Percentiles rank a stretch among this genome's conserved stretches.
Conservation (phyloP, 1,140 invertebrate species). For the Cydia strobilella region DNA sequence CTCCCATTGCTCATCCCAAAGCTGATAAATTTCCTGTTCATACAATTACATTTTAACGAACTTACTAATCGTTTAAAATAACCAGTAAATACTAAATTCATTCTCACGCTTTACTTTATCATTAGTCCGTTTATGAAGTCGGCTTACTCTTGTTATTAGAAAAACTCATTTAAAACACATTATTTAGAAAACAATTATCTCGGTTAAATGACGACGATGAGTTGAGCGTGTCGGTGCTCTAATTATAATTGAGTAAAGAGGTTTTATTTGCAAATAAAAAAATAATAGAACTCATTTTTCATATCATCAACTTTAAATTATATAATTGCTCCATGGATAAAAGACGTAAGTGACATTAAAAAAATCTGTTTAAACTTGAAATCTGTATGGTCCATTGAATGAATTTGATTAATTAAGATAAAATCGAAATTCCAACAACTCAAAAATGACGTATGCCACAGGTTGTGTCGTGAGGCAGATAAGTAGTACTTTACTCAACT, state of each 20-base stretch:
- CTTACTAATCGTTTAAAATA: neutral
- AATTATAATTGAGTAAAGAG: neutral
- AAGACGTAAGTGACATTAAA: no score
- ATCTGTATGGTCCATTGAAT: no score
- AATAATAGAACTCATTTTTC: neutral
- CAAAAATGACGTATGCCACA: no score
- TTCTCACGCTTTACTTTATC: conserved; percentile 6
- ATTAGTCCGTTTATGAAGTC: neutral
- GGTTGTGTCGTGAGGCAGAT: no score
- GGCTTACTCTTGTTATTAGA: neutral
- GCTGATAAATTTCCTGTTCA: neutral
- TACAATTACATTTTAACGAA: conserved; percentile 1
- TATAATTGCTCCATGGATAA: no score
- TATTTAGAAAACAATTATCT: conserved; percentile 8
- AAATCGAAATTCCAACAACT: no score
- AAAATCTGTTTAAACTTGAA: no score
- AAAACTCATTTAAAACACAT: conserved; percentile 11
- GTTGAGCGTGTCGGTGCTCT: neutral
- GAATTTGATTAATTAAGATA: no score
- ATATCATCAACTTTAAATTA: no score
- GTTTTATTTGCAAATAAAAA: conserved; percentile 1
- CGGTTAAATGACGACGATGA: neutral
- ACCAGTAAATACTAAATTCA: no score
- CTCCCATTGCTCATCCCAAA: neutral
- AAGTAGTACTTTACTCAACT: no score